Evolutionary conservation across 2,113 vertebrate genomes (phyloP), one percentile per base, ranked within the genome.

Genomic region (Brienomyrus longianalis): DNA sequence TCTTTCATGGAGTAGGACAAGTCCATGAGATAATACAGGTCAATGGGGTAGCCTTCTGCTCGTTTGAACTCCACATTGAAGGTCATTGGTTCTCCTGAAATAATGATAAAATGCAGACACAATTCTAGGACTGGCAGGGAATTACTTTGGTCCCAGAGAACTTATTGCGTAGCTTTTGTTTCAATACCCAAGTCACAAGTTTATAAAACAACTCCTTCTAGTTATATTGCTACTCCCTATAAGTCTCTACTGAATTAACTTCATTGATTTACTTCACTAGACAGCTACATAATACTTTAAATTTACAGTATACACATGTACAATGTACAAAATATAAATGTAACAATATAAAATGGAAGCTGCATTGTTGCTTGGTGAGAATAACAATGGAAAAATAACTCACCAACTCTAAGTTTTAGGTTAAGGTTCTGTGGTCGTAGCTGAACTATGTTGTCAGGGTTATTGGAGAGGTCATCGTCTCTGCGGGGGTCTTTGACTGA

Each of bases 1-100:
- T 97, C 96, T 90, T 94, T 95, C 96, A 97, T 97, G 89, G 96
- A 97, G 91, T 95, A 97, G 88, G 96, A 97, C 85, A 97, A 92
- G 90, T 97, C 96, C 96, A 97, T 96, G 39, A 97, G 95, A 90
- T 97, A 97, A 92, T 97, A 97, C 86, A 97, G 91, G 92, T 97
- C 96, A 88, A 97, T 96, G 0, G 96, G 96, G 77, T 96, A 96
- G 2, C 96, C 96, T 77, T 93, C 92, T 0, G 95, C 96, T 11
- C 96, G 94, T 35, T 91, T 94, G 92, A 97, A 97, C 45, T 91
- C 90, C 23, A 96, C 94, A 0, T 0, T 90, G 51, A 97, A 94
- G 50, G 90, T 92, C 51, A 90, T 92, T 27, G 96, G 94, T 83
- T 95, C 95, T 1, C 96, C 96, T 96, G 86, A 6, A 89, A 45